Evolutionary conservation across 2,797 vertebrate genomes (phyloP).

Genomic region (Pantherophis vulpinus): DNA sequence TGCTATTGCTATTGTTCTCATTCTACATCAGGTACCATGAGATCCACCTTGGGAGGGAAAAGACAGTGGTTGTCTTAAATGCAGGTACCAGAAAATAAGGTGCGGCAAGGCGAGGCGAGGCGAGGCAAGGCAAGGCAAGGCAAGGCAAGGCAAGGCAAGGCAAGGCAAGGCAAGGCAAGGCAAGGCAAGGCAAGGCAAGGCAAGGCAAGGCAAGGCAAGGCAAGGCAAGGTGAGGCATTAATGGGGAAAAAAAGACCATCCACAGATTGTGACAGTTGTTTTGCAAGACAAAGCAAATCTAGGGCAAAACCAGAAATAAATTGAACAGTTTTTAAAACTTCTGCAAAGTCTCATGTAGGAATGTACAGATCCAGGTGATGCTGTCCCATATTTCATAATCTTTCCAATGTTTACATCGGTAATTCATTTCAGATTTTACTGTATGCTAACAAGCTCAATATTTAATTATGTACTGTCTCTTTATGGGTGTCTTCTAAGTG

Average conservation of each 20-base stretch:
- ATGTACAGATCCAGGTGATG: not conserved
- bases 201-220: too few species aligned
- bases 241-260: not conserved
- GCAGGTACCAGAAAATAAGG: not conserved
- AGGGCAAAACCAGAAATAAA: not conserved
- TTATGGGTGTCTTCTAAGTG: not conserved
- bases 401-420: not conserved
- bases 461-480: not conserved
- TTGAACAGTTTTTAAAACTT: not conserved
- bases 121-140: too few species aligned
- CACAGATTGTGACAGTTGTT: not conserved
- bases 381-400: not conserved
- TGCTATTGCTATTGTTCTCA: not conserved
- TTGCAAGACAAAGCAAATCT: not conserved
- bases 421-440: not conserved
- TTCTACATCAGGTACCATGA: not conserved
- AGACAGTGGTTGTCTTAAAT: not conserved
- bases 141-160: too few species aligned
- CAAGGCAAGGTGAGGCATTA: not conserved
- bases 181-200: too few species aligned
- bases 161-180: too few species aligned
- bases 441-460: not conserved
- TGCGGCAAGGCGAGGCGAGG: too few species aligned
- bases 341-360: not conserved
- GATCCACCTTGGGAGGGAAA: not conserved